Base-by-base conservation (phyloP, 2,797 vertebrate species). In the Steatocranus sp. region DNA sequence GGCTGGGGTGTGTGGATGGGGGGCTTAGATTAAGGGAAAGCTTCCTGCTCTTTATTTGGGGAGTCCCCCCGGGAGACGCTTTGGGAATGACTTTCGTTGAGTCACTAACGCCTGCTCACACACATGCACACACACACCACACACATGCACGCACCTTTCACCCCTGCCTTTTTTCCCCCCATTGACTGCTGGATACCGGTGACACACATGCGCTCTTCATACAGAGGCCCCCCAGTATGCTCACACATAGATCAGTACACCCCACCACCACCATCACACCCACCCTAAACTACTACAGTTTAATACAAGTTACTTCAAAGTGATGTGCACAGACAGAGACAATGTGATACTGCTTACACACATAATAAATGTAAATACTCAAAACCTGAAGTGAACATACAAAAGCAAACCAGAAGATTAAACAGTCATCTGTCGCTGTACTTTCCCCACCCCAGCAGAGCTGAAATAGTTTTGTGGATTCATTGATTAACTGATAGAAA, bases 21-120 rank as follows among this genome's bases (percentile, higher is more conserved):
- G 91, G 93, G 93, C n/a, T 94, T 93, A 96, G 96, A 96, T 96
- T 97, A 96, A 96, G 95, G 94, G 95, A 95, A 96, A 94, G 95
- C 95, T 96, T 96, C 96, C 96, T 97, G 94, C 93, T 95, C 95
- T 96, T 96, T 96, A 95, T 96, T 93, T 92, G 91, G 90, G 89
- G 86, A 90, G 89, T 91, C 92, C 94, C 93, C 91, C 82, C 49
- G 88, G 93, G 94, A 95, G 93, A 92, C 48, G 90, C 94, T 93
- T 90, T 92, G 91, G 92, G 93, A 94, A 95, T 88, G 87, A 94
- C 92, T 95, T 93, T 93, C 78, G 90, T 94, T 86, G 90, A 90
- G 91, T 93, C 91, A 91, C 93, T 89, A 87, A 93, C 80, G 63
- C 90, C 88, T 85, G 61, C 83, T 83, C 86, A 34, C 87, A 85